These are phyloP conservation scores for Pachyuromys duprasi DNA, from an alignment of 2,797 vertebrate species.

Conservation along the genomic window DNA sequence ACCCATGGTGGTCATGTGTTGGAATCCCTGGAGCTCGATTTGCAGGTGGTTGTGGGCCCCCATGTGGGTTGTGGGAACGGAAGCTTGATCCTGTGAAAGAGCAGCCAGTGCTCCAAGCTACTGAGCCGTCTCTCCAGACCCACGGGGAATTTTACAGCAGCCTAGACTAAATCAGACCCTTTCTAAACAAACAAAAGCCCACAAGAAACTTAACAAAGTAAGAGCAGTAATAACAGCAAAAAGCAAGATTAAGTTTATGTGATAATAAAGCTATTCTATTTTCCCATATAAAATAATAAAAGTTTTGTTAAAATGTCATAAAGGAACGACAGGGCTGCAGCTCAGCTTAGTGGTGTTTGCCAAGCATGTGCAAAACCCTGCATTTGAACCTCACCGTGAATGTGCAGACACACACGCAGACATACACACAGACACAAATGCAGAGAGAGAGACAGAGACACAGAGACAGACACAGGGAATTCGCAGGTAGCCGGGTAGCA, in stretches of 20 bases:
- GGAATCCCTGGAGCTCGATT: not conserved
- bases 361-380: not conserved
- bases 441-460: not conserved
- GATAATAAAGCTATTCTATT: not conserved
- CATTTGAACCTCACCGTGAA: not conserved
- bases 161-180: not conserved
- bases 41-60: not conserved
- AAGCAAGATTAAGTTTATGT: not conserved
- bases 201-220: not conserved
- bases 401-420: not conserved
- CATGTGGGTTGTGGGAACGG: not conserved
- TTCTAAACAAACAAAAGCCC: not conserved
- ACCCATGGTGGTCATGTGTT: too few relatives aligned
- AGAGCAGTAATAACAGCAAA: not conserved
- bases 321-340: not conserved
- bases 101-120: not conserved
- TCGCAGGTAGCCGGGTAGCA: not conserved
- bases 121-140: not conserved
- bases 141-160: not conserved
- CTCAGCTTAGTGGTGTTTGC: not conserved
- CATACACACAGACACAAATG: not conserved
- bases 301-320: not conserved
- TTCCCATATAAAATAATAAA: not conserved
- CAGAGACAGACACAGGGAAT: not conserved
- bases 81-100: too few relatives aligned